Conservation (phyloP, 2,888 invertebrate genomes). For the Sicus ferrugineus region DNA sequence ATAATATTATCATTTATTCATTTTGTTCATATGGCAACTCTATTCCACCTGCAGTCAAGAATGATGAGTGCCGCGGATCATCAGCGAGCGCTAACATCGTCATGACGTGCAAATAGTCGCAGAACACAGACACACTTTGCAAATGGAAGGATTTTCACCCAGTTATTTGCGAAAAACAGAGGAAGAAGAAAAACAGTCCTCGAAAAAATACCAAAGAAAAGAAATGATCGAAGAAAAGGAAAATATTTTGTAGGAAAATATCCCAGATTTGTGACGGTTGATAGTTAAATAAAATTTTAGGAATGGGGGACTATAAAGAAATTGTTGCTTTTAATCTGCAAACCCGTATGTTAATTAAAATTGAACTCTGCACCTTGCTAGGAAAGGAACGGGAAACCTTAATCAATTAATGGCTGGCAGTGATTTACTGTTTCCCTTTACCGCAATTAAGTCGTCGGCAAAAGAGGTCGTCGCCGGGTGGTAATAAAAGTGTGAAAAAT, state of each 20-base stretch:
- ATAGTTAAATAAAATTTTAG: slow-evolving; percentile 19
- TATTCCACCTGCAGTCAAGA: neutral
- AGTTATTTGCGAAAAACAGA: too few relatives aligned
- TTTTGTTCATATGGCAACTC: neutral
- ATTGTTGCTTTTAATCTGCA: neutral
- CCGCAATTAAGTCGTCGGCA: neutral
- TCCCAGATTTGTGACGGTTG: neutral
- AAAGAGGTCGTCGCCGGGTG: neutral
- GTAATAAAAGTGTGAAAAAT: neutral
- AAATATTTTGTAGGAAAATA: too few relatives aligned
- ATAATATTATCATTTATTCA: too few relatives aligned
- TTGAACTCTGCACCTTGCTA: neutral
- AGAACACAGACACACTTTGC: too few relatives aligned
- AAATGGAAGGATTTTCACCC: too few relatives aligned
- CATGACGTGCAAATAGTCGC: too few relatives aligned
- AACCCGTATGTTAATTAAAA: slow-evolving; percentile 9
- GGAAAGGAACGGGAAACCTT: too few relatives aligned
- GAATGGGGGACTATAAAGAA: slow-evolving; percentile 11
- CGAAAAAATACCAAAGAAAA: neutral
- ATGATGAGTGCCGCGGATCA: too few relatives aligned
- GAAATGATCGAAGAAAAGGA: neutral
- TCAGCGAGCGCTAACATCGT: too few relatives aligned
- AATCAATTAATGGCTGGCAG: too few relatives aligned
- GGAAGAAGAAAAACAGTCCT: neutral
- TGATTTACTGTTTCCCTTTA: too few relatives aligned